Evolutionary conservation across 2,797 vertebrate species (phyloP).

Genomic region (Epinephelus coioides): DNA sequence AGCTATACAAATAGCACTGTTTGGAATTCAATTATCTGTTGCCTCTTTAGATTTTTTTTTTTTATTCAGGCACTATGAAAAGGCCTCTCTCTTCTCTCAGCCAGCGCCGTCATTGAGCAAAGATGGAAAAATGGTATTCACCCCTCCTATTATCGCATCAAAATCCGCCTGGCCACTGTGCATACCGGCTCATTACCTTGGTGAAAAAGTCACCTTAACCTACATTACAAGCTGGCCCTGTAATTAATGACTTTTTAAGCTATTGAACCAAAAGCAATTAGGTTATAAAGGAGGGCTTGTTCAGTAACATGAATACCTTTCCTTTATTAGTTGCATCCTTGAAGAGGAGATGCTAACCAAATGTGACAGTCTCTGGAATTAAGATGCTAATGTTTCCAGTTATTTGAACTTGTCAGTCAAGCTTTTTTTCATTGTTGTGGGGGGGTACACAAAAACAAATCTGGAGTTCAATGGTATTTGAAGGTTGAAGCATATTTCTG

Average conservation of each 20-base stretch:
- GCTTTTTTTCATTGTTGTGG: constrained; percentile 45
- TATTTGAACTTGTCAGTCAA: constrained; percentile 84
- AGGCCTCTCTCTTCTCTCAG: constrained; percentile 67
- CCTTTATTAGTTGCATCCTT: constrained; percentile 84
- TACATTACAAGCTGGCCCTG: constrained; percentile 83
- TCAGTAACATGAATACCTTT: constrained; percentile 81
- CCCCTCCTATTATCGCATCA: constrained; percentile 84
- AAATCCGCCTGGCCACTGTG: constrained; percentile 76
- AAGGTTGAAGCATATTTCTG: constrained; percentile 67
- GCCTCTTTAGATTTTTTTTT: constrained; percentile 59
- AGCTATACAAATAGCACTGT: constrained; percentile 80
- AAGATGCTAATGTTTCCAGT: constrained; percentile 82
- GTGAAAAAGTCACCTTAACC: constrained; percentile 86
- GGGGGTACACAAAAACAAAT: constrained; percentile 55
- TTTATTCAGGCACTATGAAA: constrained; percentile 66
- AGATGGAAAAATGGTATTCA: constrained; percentile 77
- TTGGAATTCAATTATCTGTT: constrained; percentile 82
- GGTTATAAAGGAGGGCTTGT: constrained; percentile 86
- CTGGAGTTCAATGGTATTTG: constrained; percentile 72
- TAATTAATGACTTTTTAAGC: constrained; percentile 90
- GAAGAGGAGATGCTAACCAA: constrained; percentile 81
- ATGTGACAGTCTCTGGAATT: constrained; percentile 82
- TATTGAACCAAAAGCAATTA: constrained; percentile 88
- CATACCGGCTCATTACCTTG: constrained; percentile 84
- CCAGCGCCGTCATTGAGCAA: constrained; percentile 67